Evolutionary conservation across 2,113 vertebrate species (phyloP).

Genomic region (Aplodontia rufa): DNA sequence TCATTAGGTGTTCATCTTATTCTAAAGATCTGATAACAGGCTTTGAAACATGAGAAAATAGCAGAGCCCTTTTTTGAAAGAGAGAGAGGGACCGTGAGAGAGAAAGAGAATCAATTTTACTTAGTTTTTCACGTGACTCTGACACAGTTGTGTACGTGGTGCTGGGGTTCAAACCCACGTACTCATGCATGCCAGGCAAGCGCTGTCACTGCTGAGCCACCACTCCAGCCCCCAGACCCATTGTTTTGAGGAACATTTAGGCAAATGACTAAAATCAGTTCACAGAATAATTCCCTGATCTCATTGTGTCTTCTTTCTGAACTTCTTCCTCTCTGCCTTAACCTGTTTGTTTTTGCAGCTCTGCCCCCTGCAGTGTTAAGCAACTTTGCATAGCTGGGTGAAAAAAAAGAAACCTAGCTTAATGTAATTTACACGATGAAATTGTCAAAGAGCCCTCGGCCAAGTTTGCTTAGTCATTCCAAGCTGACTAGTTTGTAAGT

Average conservation of each 20-base stretch:
- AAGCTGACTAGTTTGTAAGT: background rate
- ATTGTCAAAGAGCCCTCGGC: background rate
- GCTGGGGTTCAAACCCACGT: too few species aligned
- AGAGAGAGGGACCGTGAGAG: too few species aligned
- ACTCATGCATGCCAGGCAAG: too few species aligned
- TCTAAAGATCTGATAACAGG: constrained; percentile 17
- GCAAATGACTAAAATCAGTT: background rate
- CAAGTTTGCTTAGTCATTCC: background rate
- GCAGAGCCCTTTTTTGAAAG: too few species aligned
- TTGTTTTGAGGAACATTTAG: background rate
- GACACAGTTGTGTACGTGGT: too few species aligned
- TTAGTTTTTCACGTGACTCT: too few species aligned
- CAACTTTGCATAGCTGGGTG: background rate
- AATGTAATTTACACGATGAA: constrained; percentile 21
- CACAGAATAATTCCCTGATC: background rate
- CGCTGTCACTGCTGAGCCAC: too few species aligned
- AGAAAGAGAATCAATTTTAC: too few species aligned
- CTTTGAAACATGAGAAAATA: background rate
- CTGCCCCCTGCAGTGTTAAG: background rate
- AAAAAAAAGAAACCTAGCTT: background rate
- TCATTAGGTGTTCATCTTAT: background rate
- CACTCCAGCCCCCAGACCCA: too few species aligned
- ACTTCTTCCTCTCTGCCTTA: background rate
- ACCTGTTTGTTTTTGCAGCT: background rate
- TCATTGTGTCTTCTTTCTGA: constrained; percentile 15